phyloP scores from a whole-genome alignment of 2,113 vertebrate genomes.

The Pogona vitticeps region DNA sequence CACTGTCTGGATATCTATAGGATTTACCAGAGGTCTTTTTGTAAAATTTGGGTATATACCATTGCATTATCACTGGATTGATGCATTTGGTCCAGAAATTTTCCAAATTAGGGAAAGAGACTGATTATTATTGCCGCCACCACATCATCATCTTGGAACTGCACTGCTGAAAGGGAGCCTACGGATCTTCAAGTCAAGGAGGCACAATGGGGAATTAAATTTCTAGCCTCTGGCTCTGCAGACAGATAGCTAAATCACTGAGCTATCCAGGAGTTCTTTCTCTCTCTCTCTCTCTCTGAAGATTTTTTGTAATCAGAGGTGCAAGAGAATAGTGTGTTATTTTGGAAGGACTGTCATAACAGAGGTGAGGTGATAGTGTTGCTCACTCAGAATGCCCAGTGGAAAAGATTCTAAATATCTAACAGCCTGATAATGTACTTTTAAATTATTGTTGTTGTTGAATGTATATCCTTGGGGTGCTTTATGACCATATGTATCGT shows the following conservation, averaged over 20 bases:
- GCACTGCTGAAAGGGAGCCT: too few relatives aligned
- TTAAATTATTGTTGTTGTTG: background rate
- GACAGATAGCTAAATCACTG: too few relatives aligned
- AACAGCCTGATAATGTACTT: background rate
- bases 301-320: too few relatives aligned
- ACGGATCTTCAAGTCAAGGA: too few relatives aligned
- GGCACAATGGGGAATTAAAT: background rate
- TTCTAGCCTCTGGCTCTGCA: too few relatives aligned
- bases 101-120: background rate
- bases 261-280: too few relatives aligned
- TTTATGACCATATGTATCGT: background rate
- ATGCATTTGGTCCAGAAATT: background rate
- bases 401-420: background rate
- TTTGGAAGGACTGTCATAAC: too few relatives aligned
- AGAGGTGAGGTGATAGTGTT: background rate
- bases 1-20: background rate
- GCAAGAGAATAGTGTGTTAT: too few relatives aligned
- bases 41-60: background rate
- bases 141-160: too few relatives aligned
- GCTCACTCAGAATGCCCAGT: background rate
- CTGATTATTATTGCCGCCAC: too few relatives aligned
- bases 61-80: background rate
- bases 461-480: background rate
- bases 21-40: background rate
- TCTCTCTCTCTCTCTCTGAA: too few relatives aligned